These are phyloP conservation scores for Thecocarcelia acutangulata DNA, from an alignment of 2,888 invertebrate genomes.

Conservation along the genomic window DNA sequence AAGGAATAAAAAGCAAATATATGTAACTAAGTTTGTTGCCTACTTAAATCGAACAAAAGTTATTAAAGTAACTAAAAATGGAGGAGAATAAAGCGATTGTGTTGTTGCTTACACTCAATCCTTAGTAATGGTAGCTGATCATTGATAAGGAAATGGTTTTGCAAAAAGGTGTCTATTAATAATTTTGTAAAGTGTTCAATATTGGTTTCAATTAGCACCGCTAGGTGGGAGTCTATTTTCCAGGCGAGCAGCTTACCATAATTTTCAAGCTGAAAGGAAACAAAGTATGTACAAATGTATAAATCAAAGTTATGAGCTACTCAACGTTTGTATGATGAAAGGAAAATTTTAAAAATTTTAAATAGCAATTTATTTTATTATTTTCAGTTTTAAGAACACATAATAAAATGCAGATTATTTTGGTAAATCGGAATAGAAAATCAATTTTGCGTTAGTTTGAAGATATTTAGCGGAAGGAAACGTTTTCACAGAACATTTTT, in stretches of 20 bases:
- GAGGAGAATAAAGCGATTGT: not conserved
- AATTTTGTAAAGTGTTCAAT: constrained; percentile 87
- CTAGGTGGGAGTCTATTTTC: constrained; percentile 89
- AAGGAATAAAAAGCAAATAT: too few species aligned
- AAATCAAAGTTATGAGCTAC: too few species aligned
- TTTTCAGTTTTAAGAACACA: too few species aligned
- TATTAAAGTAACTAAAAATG: not conserved
- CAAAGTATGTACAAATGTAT: not conserved
- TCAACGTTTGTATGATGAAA: too few species aligned
- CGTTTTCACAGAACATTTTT: too few species aligned
- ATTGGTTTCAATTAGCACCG: constrained; percentile 89
- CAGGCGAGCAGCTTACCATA: constrained; percentile 91
- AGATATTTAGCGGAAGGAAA: too few species aligned
- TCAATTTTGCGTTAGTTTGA: too few species aligned
- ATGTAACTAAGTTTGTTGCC: not conserved
- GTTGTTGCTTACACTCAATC: constrained; percentile 86
- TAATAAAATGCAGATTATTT: too few species aligned
- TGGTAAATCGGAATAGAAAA: too few species aligned
- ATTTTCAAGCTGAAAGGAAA: constrained; percentile 85
- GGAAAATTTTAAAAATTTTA: too few species aligned
- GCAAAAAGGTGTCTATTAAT: constrained; percentile 87
- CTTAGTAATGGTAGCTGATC: constrained; percentile 88
- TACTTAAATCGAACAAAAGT: not conserved
- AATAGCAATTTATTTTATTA: too few species aligned
- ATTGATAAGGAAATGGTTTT: constrained; percentile 88